phyloP scores from a whole-genome alignment of 2,113 vertebrate species.

The Gasterosteus nipponicus region DNA sequence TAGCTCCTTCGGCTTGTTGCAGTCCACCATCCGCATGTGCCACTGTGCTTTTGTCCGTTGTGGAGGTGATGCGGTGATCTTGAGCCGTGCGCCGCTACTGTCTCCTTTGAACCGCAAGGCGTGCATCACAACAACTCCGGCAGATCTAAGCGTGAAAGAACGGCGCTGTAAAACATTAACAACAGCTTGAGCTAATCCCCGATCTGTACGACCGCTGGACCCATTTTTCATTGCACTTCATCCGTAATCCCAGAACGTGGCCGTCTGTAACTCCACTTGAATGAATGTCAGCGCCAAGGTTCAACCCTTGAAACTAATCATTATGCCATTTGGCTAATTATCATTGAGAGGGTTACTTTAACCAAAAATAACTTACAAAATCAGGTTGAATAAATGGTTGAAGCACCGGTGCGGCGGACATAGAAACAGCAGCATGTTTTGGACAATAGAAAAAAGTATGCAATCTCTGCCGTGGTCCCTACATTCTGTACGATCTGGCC shows the following conservation, averaged over 20 bases:
- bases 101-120: not conserved
- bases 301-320: conserved; percentile 43
- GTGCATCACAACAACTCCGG: conserved; percentile 6
- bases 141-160: conserved; percentile 21
- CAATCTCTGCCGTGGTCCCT: not conserved
- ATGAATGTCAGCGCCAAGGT: conserved; percentile 18
- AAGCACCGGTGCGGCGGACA: not conserved
- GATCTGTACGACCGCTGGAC: conserved; percentile 13
- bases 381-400: not conserved
- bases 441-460: not conserved
- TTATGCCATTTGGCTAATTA: conserved; percentile 20
- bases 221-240: conserved; percentile 28
- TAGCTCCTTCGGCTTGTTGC: conserved; percentile 69
- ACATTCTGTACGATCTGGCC: not conserved
- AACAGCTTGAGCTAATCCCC: conserved; percentile 22
- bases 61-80: conserved; percentile 18
- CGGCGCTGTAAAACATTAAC: conserved; percentile 5
- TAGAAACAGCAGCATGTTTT: not conserved
- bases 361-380: conserved; percentile 15
- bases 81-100: not conserved
- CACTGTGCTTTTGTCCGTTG: conserved; percentile 58
- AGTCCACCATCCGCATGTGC: conserved; percentile 61
- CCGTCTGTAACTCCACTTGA: not conserved
- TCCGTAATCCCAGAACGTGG: not conserved
- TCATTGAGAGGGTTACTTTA: not conserved